A percentile compares a stretch with the other conserved stretches of the same genome.
Conservation (phyloP, 2,797 vertebrate genomes). For the Squalus acanthias region DNA sequence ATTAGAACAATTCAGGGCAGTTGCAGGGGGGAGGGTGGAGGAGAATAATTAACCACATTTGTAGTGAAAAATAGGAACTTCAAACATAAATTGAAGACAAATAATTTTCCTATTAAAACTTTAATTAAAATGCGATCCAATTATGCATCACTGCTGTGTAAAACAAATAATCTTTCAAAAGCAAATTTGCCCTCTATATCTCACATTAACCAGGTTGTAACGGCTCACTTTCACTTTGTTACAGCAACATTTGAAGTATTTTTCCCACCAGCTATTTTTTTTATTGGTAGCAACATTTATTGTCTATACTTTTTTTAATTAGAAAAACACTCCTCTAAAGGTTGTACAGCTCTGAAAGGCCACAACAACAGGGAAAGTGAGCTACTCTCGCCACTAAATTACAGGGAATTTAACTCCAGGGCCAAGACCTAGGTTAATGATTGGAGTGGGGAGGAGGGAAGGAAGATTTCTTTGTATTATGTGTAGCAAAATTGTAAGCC, state of each 20-base stretch:
- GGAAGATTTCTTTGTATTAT: not conserved
- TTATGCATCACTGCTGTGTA: conserved; percentile 5
- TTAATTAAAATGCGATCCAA: conserved; percentile 36
- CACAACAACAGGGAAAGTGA: not conserved
- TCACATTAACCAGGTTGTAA: not conserved
- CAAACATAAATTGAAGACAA: conserved; percentile 30
- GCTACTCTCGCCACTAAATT: not conserved
- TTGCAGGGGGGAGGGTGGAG: not conserved
- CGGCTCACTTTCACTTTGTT: not conserved
- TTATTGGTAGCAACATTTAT: not conserved
- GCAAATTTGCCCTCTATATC: conserved; percentile 27
- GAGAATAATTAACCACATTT: conserved; percentile 7
- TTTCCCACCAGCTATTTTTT: not conserved
- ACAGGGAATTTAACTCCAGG: not conserved
- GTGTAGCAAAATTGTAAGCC: not conserved
- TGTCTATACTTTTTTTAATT: not conserved
- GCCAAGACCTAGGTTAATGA: not conserved
- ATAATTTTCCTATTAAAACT: conserved; percentile 36
- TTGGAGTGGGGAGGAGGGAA: not conserved
- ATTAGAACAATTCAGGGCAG: not conserved
- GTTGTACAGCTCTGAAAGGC: not conserved
- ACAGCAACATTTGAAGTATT: conserved; percentile 6
- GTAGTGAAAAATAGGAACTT: conserved; percentile 11
- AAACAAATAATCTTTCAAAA: conserved; percentile 27
- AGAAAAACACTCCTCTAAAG: not conserved